Conservation (phyloP, 2,888 invertebrate species). For the Rhimphoctona megacephalus region DNA sequence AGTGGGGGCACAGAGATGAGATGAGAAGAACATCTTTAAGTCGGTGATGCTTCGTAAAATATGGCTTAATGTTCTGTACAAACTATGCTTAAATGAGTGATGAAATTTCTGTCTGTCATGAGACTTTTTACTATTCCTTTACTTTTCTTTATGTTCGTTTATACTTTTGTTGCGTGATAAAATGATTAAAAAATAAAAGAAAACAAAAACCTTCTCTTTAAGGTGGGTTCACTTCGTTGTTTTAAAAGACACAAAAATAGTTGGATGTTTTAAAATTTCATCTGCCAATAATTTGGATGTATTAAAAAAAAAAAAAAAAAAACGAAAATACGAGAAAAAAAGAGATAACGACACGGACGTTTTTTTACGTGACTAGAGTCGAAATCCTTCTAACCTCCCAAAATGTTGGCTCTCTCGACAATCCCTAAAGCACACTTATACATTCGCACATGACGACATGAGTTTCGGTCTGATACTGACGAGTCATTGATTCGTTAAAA, state of each 20-base stretch:
- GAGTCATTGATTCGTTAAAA: conserved; percentile 55
- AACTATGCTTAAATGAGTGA: conserved; percentile 57
- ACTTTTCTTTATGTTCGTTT: conserved; percentile 1
- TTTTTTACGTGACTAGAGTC: conserved; percentile 67
- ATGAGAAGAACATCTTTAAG: conserved; percentile 56
- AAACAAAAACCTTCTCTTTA: conserved; percentile 32
- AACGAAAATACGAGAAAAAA: conserved; percentile 37
- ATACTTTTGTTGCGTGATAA: conserved; percentile 27
- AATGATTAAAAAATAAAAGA: conserved; percentile 36
- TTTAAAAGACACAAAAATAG: conserved; percentile 7
- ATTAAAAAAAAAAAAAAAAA: conserved; percentile 35
- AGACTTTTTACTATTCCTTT: conserved; percentile 63
- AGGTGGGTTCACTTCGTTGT: conserved; percentile 46
- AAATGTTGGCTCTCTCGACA: conserved; percentile 26
- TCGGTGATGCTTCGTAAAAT: conserved; percentile 67
- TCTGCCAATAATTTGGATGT: conserved; percentile 4
- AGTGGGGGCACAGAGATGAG: conserved; percentile 32
- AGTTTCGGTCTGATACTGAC: conserved; percentile 46
- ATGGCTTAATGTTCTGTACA: conserved; percentile 56
- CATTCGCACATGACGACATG: conserved; percentile 23
- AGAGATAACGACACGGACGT: conserved; percentile 56
- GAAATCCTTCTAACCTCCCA: conserved; percentile 60
- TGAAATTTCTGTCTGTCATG: conserved; percentile 71
- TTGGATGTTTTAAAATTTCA: neutral
- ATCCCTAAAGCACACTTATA: conserved; percentile 37